Percentiles rank a stretch among this genome's conserved stretches.
These are phyloP conservation scores for Aramus guarauna DNA, from an alignment of 2,113 vertebrate species.

Conservation along the genomic window DNA sequence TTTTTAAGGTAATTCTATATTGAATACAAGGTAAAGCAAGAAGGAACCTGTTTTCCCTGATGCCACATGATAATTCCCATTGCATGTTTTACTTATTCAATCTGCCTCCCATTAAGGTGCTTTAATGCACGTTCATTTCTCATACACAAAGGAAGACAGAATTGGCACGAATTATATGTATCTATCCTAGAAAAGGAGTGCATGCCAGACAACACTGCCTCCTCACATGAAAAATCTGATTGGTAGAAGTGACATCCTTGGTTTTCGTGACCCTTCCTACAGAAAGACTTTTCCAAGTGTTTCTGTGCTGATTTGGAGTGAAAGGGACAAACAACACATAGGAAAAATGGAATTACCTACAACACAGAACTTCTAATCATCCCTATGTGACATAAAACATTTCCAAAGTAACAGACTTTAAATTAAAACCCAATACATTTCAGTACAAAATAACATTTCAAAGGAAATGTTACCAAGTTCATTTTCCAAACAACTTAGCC, in stretches of 20 bases:
- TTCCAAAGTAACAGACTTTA: neutral
- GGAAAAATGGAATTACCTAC: neutral
- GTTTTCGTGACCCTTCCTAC: neutral
- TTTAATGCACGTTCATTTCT: neutral
- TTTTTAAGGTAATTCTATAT: neutral
- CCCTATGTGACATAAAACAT: neutral
- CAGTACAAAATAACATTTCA: neutral
- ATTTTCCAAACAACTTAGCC: neutral
- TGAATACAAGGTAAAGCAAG: neutral
- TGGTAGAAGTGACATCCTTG: neutral
- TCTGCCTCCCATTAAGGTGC: neutral
- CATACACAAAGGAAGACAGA: neutral
- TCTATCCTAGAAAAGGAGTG: neutral
- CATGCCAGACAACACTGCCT: neutral
- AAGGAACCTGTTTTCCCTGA: conserved; percentile 12
- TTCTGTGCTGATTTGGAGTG: neutral
- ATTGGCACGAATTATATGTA: neutral
- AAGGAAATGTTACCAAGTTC: neutral
- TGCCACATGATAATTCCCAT: neutral
- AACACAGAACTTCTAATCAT: neutral
- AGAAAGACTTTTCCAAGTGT: neutral
- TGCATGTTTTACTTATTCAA: neutral
- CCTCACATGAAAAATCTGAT: neutral
- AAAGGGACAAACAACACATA: neutral
- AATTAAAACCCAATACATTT: neutral